Base-by-base conservation (phyloP, 2,113 vertebrate genomes). In the Talpa occidentalis region DNA sequence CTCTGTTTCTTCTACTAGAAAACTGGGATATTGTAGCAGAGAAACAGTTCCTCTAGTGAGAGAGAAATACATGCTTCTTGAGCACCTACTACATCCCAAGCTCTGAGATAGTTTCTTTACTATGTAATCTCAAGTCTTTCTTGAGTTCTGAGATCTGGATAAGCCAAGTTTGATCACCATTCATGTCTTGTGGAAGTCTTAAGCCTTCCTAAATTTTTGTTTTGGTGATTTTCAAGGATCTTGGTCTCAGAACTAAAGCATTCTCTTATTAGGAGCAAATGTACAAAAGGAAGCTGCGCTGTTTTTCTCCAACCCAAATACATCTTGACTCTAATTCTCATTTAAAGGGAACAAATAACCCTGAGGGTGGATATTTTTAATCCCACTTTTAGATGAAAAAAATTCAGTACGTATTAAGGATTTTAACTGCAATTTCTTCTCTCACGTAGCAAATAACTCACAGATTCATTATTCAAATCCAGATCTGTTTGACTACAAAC, bases 311-410 rank as follows among this genome's bases (percentile, higher is more conserved):
- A 42, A 88, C 49, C 62, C 32, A 90, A 90, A 88, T 66, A 35
- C 1, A 74, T 78, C 87, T 93, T 56, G n/a, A 37, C 84, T 91
- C 42, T 93, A 62, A 93, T 80, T 95, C 62, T 76, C 24, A 76
- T 94, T 74, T 56, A 62, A 77, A 73, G 17, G 30, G 82, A 69
- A 70, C 40, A 59, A 11, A 81, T 47, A 86, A 9, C 6, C 26
- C 40, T 3, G 14, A 56, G 24, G 32, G 30, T 74, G 4, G 64
- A 44, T 66, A 49, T 95, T 95, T 94, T 93, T 37, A 88, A 91
- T 74, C 35, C 90, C 64, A 74, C 19, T 60, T 95, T 74, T 17
- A 91, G 44, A 82, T 64, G n/a, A 66, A 79, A 81, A 66, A 88
- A 79, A 47, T 28, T 72, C 78, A 85, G 64, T 56, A n/a, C 14